Base-by-base conservation (phyloP, 2,888 invertebrate species). In the Cinara cedri region DNA sequence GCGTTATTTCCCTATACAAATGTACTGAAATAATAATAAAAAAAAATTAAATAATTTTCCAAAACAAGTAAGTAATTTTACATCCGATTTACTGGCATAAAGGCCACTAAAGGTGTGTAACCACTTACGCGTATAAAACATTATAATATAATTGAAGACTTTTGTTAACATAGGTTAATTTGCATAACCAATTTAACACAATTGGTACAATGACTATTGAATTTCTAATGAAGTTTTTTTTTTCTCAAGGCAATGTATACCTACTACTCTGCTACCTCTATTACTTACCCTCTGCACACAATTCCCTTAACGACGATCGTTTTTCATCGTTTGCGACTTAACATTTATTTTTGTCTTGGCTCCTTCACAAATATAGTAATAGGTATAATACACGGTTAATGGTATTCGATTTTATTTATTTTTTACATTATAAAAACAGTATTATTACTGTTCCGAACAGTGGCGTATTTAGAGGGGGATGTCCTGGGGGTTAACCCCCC, bases 141-240 rank as follows among this genome's bases (percentile, higher is more conserved):
- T 49, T 62, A 34, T 72, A 60, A 14, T 34, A 21, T 71, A 55
- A 34, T 62, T 62, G 19, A 72, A 62, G 34, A 60, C 68, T 60
- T 42, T 14, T 14, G 34, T 34, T 49, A 55, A n/a, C 24, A 49
- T 60, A 55, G 49, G 49, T 34, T 78, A 49, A 78, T 78, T 78
- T 57, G 26, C 57, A 68, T 68, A 78, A 78, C 57, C 49, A 68
- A 78, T 78, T 78, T 78, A 78, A 68, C 49, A 68, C 54, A 68
- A 68, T 60, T 70, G 76, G 51, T 42, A 44, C 60, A 51, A 60
- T 76, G 49, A 49, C 57, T 49, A 46, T 54, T 78, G 60, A 68
- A 78, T 78, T 70, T 57, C 42, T 78, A 70, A 78, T 68, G 60
- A 49, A 21, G 57, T 49, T 42, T 68, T 68, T 57, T 55, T 74